Evolutionary conservation across 2,888 invertebrate genomes (phyloP).

Genomic region (Cybosia mesomella): DNA sequence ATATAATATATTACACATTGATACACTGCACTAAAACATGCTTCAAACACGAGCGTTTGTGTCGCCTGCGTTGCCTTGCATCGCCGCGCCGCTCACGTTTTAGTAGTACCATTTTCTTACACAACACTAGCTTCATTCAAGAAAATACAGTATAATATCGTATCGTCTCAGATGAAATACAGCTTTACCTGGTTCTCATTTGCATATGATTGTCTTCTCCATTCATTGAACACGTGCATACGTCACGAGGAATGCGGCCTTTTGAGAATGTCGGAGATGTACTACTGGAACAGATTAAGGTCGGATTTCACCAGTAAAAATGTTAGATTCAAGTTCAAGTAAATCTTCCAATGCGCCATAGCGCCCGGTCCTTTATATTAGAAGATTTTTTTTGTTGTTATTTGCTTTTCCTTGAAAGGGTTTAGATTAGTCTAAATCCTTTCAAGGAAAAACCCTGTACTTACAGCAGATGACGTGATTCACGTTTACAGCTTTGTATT

Average conservation of each 20-base stretch:
- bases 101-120: background rate
- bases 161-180: constrained; percentile 1
- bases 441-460: background rate
- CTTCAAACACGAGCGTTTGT: background rate
- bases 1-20: background rate
- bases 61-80: background rate
- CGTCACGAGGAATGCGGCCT: constrained; percentile 19
- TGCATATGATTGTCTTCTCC: constrained; percentile 35
- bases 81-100: background rate
- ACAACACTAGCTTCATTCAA: background rate
- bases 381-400: background rate
- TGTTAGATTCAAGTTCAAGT: too few relatives aligned
- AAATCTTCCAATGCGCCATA: background rate
- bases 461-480: background rate
- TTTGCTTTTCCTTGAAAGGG: background rate
- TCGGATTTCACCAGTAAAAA: too few relatives aligned
- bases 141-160: background rate
- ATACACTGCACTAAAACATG: background rate
- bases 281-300: too few relatives aligned
- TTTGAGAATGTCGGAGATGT: background rate
- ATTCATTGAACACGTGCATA: constrained; percentile 31
- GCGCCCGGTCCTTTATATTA: background rate
- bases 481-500: background rate
- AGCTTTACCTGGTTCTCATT: constrained; percentile 17
- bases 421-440: constrained; percentile 2